A percentile compares a stretch with the other conserved stretches of the same genome.
Conservation (phyloP, 2,888 invertebrate species). For the Melieria crassipennis region DNA sequence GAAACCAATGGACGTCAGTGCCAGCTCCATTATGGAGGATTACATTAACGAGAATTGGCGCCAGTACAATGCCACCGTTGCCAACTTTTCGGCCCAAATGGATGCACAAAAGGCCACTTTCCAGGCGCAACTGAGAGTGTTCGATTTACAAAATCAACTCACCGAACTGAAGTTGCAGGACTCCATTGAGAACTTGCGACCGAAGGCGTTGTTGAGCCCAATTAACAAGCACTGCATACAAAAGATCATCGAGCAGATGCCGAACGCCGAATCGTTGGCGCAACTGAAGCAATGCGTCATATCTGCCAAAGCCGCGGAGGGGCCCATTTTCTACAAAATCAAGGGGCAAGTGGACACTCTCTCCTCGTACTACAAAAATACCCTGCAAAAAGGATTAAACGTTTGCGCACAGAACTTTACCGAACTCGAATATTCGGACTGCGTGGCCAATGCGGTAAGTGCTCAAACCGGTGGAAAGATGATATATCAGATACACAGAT, state of each 20-base stretch:
- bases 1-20: neutral
- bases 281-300: conserved; percentile 32
- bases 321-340: neutral
- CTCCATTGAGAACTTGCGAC: conserved; percentile 36
- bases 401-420: conserved; percentile 30
- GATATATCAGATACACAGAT: too few relatives aligned
- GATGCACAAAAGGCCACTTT: conserved; percentile 26
- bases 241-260: conserved; percentile 37
- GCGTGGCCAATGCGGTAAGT: conserved; percentile 41
- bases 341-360: conserved; percentile 23
- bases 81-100: conserved; percentile 30
- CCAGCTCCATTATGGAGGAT: conserved; percentile 32
- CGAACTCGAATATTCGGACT: conserved; percentile 38
- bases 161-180: conserved; percentile 29
- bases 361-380: conserved; percentile 36
- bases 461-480: too few relatives aligned
- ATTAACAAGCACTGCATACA: conserved; percentile 40
- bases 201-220: conserved; percentile 36
- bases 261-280: conserved; percentile 23
- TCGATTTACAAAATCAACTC: conserved; percentile 31
- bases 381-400: conserved; percentile 24
- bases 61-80: conserved; percentile 39
- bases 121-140: conserved; percentile 18
- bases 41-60: conserved; percentile 41
- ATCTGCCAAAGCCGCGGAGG: conserved; percentile 27